A percentile compares a stretch with the other conserved stretches of the same genome.
These are phyloP conservation scores for Psophia crepitans DNA, from an alignment of 2,113 vertebrate genomes.

Conservation along the genomic window DNA sequence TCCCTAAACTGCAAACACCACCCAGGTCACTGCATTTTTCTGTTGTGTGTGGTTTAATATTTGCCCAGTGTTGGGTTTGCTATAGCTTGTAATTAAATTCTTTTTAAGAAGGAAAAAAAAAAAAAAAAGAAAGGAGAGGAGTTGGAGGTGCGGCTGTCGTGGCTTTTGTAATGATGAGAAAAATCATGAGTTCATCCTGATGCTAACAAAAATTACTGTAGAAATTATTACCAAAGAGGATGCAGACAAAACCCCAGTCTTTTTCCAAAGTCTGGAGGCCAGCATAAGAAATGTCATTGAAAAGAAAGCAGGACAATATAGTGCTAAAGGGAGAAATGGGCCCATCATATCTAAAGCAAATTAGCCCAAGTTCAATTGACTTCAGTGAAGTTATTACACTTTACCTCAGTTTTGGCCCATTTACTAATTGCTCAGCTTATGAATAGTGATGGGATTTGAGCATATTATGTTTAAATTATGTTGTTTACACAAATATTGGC, in stretches of 20 bases:
- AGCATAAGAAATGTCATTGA: not conserved
- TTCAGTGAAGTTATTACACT: not conserved
- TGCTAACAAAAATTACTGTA: not conserved
- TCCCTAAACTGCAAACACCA: not conserved
- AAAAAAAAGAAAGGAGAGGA: not conserved
- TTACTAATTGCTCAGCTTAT: not conserved
- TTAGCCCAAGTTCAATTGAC: not conserved
- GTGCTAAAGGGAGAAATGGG: not conserved
- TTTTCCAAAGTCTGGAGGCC: not conserved
- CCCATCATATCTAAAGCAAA: not conserved
- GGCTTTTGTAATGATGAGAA: not conserved
- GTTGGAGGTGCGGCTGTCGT: not conserved
- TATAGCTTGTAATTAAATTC: not conserved
- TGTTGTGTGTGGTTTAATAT: not conserved
- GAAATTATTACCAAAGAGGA: not conserved
- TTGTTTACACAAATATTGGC: not conserved
- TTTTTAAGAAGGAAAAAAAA: not conserved
- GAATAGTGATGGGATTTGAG: not conserved
- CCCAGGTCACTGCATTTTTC: not conserved
- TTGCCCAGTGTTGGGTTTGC: not conserved
- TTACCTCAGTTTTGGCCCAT: not conserved
- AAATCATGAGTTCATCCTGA: not conserved
- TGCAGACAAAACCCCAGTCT: not conserved
- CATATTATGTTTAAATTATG: not conserved
- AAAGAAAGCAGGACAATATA: not conserved